phyloP scores from a whole-genome alignment of 2,888 invertebrate genomes.

The Melinopterus prodromus region DNA sequence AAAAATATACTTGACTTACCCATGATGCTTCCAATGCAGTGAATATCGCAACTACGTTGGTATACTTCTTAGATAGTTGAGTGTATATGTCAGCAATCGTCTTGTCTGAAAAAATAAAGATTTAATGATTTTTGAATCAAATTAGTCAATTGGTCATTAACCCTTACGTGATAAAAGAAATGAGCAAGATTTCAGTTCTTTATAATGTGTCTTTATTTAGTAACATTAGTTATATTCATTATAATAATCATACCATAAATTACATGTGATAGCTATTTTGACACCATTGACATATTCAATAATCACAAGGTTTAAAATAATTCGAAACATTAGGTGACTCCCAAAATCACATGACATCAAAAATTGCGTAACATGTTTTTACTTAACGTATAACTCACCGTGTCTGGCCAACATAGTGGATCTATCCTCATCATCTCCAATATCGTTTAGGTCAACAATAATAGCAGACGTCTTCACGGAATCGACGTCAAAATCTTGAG shows the following conservation, averaged over 20 bases:
- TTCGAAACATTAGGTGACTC: neutral
- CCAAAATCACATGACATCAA: conserved; percentile 20
- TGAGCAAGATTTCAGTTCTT: neutral
- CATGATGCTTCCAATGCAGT: conserved; percentile 68
- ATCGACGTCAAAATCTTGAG: conserved; percentile 49
- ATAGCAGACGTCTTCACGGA: conserved; percentile 61
- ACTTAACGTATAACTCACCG: conserved; percentile 56
- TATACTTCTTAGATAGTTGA: conserved; percentile 60
- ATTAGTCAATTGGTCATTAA: neutral
- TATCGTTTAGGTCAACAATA: conserved; percentile 68
- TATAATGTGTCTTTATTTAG: too few relatives aligned
- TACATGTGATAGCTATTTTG: neutral
- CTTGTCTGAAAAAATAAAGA: conserved; percentile 54
- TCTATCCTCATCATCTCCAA: conserved; percentile 65
- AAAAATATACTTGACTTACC: conserved; percentile 51
- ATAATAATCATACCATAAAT: neutral
- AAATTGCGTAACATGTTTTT: conserved; percentile 8
- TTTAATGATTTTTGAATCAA: neutral
- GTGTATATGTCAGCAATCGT: conserved; percentile 66
- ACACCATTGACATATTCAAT: neutral
- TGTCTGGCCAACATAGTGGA: conserved; percentile 67
- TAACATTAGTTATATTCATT: neutral
- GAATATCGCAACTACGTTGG: conserved; percentile 66
- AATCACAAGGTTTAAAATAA: neutral
- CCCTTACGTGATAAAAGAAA: neutral